Conservation (phyloP, 2,797 vertebrate species). For the Falco concolor region DNA sequence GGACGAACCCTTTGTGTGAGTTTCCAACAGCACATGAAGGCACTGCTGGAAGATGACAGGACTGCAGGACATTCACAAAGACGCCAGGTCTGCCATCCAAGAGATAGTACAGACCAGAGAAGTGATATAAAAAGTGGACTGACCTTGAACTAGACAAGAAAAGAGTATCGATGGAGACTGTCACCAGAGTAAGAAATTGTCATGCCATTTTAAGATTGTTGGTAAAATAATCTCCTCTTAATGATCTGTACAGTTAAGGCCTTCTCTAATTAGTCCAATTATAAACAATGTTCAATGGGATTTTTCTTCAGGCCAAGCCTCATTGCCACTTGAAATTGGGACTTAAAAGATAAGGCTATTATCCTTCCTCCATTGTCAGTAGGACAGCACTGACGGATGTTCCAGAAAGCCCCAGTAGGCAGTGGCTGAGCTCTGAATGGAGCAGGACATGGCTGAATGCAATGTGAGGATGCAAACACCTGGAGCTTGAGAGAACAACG, state of each 20-base stretch:
- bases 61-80: neutral
- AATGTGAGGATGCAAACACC: neutral
- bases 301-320: slow-evolving; percentile 31
- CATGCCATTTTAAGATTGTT: neutral
- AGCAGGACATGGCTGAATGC: neutral
- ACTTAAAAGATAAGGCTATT: neutral
- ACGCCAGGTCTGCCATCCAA: neutral
- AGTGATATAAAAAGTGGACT: neutral
- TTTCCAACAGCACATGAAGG: neutral
- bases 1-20: neutral
- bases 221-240: neutral
- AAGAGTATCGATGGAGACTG: neutral
- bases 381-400: neutral
- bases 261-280: slow-evolving; percentile 13
- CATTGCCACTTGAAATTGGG: slow-evolving; percentile 12
- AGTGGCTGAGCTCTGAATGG: neutral
- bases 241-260: neutral
- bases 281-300: neutral
- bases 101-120: neutral
- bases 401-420: neutral
- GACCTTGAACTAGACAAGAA: neutral
- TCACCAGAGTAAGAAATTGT: neutral
- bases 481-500: neutral
- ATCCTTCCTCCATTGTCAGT: neutral
- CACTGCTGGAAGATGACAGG: neutral